A percentile compares a stretch with the other conserved stretches of the same genome.
These are phyloP conservation scores for Sisor rabdophorus DNA, from an alignment of 2,113 vertebrate species.

Conservation along the genomic window DNA sequence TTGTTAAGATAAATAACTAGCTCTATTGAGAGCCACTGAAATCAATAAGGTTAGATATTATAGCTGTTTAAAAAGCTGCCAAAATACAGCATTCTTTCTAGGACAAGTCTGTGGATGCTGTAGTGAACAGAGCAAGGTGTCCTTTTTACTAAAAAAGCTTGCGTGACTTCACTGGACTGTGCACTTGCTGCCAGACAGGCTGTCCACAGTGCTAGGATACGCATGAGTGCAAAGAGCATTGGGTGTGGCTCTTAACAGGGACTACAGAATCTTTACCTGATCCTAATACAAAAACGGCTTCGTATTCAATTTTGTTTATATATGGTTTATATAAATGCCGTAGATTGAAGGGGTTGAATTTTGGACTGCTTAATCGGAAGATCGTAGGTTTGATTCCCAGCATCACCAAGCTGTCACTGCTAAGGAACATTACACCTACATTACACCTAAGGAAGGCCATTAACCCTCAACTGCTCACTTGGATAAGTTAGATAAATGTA, in stretches of 20 bases:
- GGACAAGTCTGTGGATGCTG: slow-evolving; percentile 14
- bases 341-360: no score
- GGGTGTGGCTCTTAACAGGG: not conserved
- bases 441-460: no score
- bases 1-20: not conserved
- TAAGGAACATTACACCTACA: no score
- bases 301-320: not conserved
- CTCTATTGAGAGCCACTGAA: not conserved
- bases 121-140: slow-evolving; percentile 12
- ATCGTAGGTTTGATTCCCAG: no score
- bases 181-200: not conserved
- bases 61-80: not conserved
- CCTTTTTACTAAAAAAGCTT: not conserved
- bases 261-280: slow-evolving; percentile 10
- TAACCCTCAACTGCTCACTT: no score
- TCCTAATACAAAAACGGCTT: not conserved
- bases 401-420: no score
- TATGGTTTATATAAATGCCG: not conserved
- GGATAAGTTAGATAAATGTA: no score
- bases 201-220: slow-evolving; percentile 5
- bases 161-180: slow-evolving; percentile 13
- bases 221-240: not conserved
- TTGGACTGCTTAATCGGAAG: no score
- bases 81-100: not conserved
- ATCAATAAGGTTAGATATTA: no score